These are phyloP conservation scores for Phasia obesa DNA, from an alignment of 2,888 invertebrate species.

Conservation along the genomic window DNA sequence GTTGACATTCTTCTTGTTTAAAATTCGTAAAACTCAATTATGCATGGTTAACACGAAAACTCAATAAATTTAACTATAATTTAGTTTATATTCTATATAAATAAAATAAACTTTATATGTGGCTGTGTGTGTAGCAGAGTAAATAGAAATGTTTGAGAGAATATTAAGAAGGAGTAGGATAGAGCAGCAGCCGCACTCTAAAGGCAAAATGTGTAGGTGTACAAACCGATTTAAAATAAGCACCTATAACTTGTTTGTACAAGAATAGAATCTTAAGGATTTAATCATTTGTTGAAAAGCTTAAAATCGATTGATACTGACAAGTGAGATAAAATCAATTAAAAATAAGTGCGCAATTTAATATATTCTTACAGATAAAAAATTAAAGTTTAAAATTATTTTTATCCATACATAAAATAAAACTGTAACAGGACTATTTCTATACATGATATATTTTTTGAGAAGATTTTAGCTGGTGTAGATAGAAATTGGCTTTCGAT, in stretches of 20 bases:
- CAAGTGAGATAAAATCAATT: too few relatives aligned
- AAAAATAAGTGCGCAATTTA: too few relatives aligned
- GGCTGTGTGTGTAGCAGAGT: neutral
- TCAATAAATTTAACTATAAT: conserved; percentile 80
- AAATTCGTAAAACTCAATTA: conserved; percentile 79
- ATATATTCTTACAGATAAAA: too few relatives aligned
- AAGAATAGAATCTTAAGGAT: too few relatives aligned
- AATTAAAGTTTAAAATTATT: too few relatives aligned
- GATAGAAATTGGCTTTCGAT: too few relatives aligned
- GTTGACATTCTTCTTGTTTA: conserved; percentile 73
- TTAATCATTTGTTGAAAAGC: neutral
- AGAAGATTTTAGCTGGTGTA: too few relatives aligned
- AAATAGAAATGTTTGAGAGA: neutral
- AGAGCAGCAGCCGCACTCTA: neutral
- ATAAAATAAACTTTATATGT: conserved; percentile 47
- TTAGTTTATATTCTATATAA: conserved; percentile 67
- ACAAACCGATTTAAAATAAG: neutral
- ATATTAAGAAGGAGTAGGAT: neutral
- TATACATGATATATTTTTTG: too few relatives aligned
- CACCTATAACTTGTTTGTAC: conserved; percentile 17
- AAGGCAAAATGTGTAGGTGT: conserved; percentile 19
- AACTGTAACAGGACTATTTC: too few relatives aligned
- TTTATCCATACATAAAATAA: too few relatives aligned
- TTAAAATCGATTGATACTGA: neutral
- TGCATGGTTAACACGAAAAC: conserved; percentile 81